These are phyloP conservation scores for Tiliqua scincoides DNA, from an alignment of 2,113 vertebrate species.

Conservation along the genomic window DNA sequence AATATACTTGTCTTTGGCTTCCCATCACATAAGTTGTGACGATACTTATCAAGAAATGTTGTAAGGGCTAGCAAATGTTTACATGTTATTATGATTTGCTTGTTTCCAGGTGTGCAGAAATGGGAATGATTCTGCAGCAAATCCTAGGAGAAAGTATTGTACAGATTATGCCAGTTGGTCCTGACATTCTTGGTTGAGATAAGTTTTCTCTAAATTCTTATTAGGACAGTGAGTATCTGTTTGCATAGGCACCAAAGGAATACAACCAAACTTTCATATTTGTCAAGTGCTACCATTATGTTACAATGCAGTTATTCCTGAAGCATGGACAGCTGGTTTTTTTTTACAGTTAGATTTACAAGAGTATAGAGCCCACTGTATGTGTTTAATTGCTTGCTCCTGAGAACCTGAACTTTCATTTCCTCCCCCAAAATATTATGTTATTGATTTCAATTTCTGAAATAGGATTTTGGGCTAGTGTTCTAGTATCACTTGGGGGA, in stretches of 20 bases:
- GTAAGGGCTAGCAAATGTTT: neutral
- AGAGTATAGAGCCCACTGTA: neutral
- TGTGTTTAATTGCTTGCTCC: constrained; percentile 18
- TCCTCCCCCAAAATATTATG: neutral
- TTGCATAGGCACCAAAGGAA: neutral
- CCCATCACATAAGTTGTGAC: neutral
- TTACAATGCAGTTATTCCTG: neutral
- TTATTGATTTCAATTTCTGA: neutral
- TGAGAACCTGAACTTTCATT: neutral
- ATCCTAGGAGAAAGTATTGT: neutral
- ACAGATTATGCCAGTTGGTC: neutral
- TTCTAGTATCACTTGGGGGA: no score
- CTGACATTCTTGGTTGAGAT: constrained; percentile 36
- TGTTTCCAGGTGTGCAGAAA: neutral
- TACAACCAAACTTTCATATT: neutral
- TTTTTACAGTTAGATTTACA: neutral
- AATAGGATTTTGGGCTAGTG: neutral
- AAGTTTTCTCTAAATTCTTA: neutral
- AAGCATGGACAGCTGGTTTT: neutral
- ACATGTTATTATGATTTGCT: neutral
- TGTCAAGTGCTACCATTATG: constrained; percentile 4
- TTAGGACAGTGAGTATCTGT: neutral
- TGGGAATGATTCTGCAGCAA: constrained; percentile 9
- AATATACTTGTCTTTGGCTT: neutral
- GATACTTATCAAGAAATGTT: neutral